Conservation (phyloP, 2,888 invertebrate species). For the Erebia aethiops region DNA sequence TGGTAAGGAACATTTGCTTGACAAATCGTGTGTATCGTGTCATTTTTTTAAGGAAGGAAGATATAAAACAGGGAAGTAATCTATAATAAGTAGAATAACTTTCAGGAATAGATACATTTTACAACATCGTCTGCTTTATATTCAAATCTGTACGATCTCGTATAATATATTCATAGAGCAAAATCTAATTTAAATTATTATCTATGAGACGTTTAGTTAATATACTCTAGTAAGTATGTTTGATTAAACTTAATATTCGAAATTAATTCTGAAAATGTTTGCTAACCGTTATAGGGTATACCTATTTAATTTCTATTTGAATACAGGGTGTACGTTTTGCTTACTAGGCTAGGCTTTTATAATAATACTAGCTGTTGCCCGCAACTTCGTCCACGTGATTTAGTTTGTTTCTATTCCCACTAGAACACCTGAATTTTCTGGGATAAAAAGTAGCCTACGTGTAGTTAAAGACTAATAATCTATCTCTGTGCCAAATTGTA, state of each 20-base stretch:
- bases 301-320: slow-evolving; percentile 2
- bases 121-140: background rate
- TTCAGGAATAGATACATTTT: background rate
- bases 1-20: slow-evolving; percentile 67
- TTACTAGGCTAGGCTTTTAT: background rate
- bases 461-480: too few relatives aligned
- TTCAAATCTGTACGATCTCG: background rate
- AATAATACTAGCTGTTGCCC: background rate
- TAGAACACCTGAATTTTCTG: too few relatives aligned
- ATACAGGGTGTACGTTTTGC: background rate
- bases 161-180: slow-evolving; percentile 11
- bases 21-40: slow-evolving; percentile 59
- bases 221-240: slow-evolving; percentile 9
- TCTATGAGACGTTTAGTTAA: slow-evolving; percentile 15
- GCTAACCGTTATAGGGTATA: slow-evolving; percentile 11
- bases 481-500: too few relatives aligned
- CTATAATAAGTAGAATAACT: too few relatives aligned
- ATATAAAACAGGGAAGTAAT: slow-evolving; percentile 8
- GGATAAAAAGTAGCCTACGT: too few relatives aligned
- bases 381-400: too few relatives aligned
- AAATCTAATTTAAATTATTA: slow-evolving; percentile 17
- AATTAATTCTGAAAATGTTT: slow-evolving; percentile 16
- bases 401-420: too few relatives aligned
- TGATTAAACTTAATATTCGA: slow-evolving; percentile 16
- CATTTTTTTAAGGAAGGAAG: slow-evolving; percentile 20